Evolutionary conservation across 2,797 vertebrate species (phyloP).

Genomic region (Enteromius radiatus): DNA sequence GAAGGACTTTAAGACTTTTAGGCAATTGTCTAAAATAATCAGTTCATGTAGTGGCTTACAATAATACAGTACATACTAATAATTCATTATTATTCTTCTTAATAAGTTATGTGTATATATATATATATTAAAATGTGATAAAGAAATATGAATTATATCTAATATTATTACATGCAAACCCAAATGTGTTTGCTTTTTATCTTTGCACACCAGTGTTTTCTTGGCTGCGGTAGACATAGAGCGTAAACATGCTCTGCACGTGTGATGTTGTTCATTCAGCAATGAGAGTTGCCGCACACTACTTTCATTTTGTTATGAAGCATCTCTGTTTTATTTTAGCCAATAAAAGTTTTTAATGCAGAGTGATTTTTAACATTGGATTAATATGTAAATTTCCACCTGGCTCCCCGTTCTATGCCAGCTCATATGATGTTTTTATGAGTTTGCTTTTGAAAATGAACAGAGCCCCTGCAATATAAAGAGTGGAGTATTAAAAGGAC

Average conservation of each 20-base stretch:
- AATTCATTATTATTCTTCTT: not conserved
- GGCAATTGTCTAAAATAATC: conserved; percentile 4
- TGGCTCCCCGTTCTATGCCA: conserved; percentile 73
- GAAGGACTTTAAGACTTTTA: conserved; percentile 42
- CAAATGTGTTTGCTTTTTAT: conserved; percentile 26
- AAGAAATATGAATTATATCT: not conserved
- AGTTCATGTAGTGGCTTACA: not conserved
- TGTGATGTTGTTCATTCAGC: conserved; percentile 10
- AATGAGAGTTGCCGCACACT: conserved; percentile 28
- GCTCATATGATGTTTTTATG: conserved; percentile 82
- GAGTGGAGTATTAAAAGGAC: conserved; percentile 70
- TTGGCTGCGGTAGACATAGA: conserved; percentile 45
- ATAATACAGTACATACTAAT: not conserved
- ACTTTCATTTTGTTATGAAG: conserved; percentile 76
- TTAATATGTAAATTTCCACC: conserved; percentile 83
- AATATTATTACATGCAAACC: not conserved
- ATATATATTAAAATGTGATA: not conserved
- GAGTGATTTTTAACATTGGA: conserved; percentile 80
- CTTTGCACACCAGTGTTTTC: not conserved
- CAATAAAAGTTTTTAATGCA: conserved; percentile 78
- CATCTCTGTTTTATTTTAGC: conserved; percentile 80
- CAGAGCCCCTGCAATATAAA: conserved; percentile 71
- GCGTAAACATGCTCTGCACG: conserved; percentile 61
- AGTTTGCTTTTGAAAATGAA: conserved; percentile 83
- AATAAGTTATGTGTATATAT: not conserved